A percentile compares a stretch with the other conserved stretches of the same genome.
These are phyloP conservation scores for Odontothrips loti DNA, from an alignment of 2,888 invertebrate species.

Conservation along the genomic window DNA sequence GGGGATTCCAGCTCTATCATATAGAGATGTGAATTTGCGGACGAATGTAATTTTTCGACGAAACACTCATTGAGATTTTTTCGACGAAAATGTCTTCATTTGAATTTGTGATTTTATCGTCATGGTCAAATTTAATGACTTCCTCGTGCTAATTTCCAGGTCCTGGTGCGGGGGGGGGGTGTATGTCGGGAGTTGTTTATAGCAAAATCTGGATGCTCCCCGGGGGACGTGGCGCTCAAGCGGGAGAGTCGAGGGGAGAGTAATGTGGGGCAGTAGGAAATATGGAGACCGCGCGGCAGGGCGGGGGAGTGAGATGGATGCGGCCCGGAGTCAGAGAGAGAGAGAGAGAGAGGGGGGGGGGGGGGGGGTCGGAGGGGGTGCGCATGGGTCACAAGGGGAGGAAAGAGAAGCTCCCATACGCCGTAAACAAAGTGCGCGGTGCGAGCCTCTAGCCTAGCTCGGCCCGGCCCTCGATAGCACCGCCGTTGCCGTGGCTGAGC, in stretches of 20 bases:
- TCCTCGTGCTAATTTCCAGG: too few relatives aligned
- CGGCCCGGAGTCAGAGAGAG: neutral
- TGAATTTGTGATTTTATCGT: too few relatives aligned
- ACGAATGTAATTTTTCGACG: too few relatives aligned
- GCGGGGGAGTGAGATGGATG: neutral
- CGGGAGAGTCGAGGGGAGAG: neutral
- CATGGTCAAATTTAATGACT: too few relatives aligned
- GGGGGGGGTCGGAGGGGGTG: neutral
- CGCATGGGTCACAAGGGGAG: neutral
- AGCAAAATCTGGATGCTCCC: slow-evolving; percentile 16
- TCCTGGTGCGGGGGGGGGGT: too few relatives aligned
- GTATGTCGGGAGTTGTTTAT: too few relatives aligned
- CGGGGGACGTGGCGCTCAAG: neutral
- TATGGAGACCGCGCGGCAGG: neutral
- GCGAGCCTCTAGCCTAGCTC: too few relatives aligned
- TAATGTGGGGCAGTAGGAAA: neutral
- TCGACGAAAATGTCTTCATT: too few relatives aligned
- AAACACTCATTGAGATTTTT: too few relatives aligned
- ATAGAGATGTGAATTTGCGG: too few relatives aligned
- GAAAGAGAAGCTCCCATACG: neutral
- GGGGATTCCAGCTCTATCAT: too few relatives aligned
- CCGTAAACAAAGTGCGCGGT: neutral
- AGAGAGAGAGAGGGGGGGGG: neutral
- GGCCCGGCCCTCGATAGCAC: too few relatives aligned
- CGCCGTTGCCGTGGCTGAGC: neutral